phyloP scores from a whole-genome alignment of 1,140 invertebrate species.

The Drosophila suzukii region DNA sequence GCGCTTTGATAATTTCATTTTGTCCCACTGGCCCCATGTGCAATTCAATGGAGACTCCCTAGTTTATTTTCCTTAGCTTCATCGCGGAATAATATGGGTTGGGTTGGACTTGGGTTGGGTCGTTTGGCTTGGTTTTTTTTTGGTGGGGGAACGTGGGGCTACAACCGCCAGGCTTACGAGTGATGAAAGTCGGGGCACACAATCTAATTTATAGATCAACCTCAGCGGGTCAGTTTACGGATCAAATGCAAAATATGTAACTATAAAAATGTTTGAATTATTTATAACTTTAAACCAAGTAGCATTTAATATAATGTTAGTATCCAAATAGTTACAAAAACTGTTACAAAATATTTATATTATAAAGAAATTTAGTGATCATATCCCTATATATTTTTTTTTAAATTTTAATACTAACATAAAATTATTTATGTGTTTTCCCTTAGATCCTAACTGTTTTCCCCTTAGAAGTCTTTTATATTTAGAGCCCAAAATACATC shows the following conservation, averaged over 20 bases:
- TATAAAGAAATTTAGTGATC: too few relatives aligned
- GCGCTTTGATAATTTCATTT: conserved; percentile 78
- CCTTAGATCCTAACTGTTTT: too few relatives aligned
- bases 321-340: too few relatives aligned
- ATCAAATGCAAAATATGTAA: too few relatives aligned
- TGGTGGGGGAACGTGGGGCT: too few relatives aligned
- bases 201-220: conserved; percentile 12
- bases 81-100: conserved; percentile 11
- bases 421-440: too few relatives aligned
- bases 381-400: background rate
- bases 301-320: too few relatives aligned
- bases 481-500: background rate
- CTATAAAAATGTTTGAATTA: too few relatives aligned
- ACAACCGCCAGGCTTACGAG: conserved; percentile 4
- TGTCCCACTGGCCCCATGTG: conserved; percentile 55
- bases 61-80: conserved; percentile 18
- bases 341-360: too few relatives aligned
- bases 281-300: too few relatives aligned
- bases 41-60: conserved; percentile 50
- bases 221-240: background rate
- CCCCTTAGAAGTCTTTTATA: too few relatives aligned
- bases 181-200: conserved; percentile 9
- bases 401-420: too few relatives aligned
- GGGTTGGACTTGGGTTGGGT: conserved; percentile 3
- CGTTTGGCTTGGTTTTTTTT: conserved; percentile 8